Percentiles rank a stretch among this genome's conserved stretches.
These are phyloP conservation scores for Holacanthus passer DNA, from an alignment of 2,113 vertebrate genomes.

Conservation along the genomic window DNA sequence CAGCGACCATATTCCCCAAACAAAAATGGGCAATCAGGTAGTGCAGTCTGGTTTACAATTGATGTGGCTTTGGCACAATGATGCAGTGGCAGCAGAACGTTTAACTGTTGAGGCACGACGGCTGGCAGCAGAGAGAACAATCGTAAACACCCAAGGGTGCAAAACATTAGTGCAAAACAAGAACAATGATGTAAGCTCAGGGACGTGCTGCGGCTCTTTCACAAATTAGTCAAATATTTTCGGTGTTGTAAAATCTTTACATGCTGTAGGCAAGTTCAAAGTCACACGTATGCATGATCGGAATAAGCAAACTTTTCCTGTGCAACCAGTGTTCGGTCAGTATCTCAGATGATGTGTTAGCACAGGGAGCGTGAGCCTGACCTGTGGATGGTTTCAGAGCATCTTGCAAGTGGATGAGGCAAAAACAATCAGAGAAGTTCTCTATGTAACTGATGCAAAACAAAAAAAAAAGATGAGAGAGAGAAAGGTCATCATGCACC, in stretches of 20 bases:
- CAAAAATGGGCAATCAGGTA: neutral
- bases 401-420: neutral
- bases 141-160: slow-evolving; percentile 32
- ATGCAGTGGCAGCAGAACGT: neutral
- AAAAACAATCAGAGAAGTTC: neutral
- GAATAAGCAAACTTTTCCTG: neutral
- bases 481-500: neutral
- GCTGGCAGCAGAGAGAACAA: slow-evolving; percentile 10
- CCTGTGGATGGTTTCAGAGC: neutral
- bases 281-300: neutral
- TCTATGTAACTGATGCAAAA: neutral
- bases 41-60: slow-evolving; percentile 4
- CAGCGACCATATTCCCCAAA: neutral
- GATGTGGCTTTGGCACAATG: slow-evolving; percentile 50
- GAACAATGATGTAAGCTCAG: slow-evolving; percentile 13
- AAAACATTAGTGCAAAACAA: slow-evolving; percentile 21
- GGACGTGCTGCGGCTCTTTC: slow-evolving; percentile 9
- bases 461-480: neutral
- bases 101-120: slow-evolving; percentile 32
- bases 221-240: slow-evolving; percentile 21
- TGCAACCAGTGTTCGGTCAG: neutral
- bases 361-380: too few species aligned
- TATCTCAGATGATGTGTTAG: neutral
- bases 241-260: neutral
- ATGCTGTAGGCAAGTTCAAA: neutral